These are phyloP conservation scores for Lethenteron camtschaticum DNA, from an alignment of 2,113 vertebrate species.

Conservation along the genomic window DNA sequence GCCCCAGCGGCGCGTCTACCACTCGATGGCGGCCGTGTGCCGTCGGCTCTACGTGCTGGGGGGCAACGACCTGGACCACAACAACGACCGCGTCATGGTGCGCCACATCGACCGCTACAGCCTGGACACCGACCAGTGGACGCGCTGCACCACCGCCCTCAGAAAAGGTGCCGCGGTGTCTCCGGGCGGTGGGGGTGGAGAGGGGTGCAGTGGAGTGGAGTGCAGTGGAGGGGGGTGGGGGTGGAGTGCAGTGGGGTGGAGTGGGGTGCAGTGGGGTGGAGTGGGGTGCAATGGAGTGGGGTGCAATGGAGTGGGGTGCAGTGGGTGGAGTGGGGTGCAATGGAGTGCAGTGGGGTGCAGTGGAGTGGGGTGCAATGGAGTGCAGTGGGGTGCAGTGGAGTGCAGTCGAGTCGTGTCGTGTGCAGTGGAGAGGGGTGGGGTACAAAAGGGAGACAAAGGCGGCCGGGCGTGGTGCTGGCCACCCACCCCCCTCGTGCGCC, in stretches of 20 bases:
- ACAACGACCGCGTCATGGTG: conserved; percentile 80
- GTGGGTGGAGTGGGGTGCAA: too few relatives aligned
- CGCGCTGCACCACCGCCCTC: conserved; percentile 64
- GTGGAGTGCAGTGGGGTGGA: neutral
- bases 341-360: too few relatives aligned
- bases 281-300: too few relatives aligned
- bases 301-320: too few relatives aligned
- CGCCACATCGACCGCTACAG: conserved; percentile 78
- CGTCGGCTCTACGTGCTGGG: conserved; percentile 75
- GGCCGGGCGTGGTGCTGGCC: neutral
- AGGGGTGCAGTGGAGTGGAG: rapidly evolving
- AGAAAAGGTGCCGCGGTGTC: conserved; percentile 34
- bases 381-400: too few relatives aligned
- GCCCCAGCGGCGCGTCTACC: conserved; percentile 82
- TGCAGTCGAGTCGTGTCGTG: too few relatives aligned
- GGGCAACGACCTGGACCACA: conserved; percentile 84
- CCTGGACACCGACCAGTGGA: conserved; percentile 81
- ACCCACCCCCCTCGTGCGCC: neutral
- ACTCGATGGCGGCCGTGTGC: conserved; percentile 75
- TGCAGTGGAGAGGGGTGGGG: too few relatives aligned
- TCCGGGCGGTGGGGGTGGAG: neutral
- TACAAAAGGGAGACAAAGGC: neutral
- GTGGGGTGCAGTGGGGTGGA: neutral
- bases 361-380: too few relatives aligned
- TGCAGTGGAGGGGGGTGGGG: neutral